Evolutionary conservation across 2,888 invertebrate genomes (phyloP), one percentile per base, ranked within the genome.

Genomic region (Onthophagus sagittarius): DNA sequence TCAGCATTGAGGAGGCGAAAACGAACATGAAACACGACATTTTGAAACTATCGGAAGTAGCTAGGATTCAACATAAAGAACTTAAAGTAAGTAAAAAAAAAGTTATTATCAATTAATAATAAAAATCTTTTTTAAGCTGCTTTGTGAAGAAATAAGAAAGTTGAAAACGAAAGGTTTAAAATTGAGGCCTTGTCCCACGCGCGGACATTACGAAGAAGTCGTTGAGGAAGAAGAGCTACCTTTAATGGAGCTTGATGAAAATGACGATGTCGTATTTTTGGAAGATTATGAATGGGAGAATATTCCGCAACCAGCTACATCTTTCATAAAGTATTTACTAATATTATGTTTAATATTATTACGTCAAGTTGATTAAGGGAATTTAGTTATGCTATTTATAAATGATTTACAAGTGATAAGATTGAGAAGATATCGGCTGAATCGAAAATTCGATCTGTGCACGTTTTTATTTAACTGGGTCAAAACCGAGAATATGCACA

Each of bases 61-160:
- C 86, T 9, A 80, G 82, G 69, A 81, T 81, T 71, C 87, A 88
- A 80, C 77, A 80, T 62, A 77, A 78, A 32, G 85, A 87, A 72
- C 83, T 86, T n/a, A 79, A 81, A 71, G 82, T 82, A 73, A 75
- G 67, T 63, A 63, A 11, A 63, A 15, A 11, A 15, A n/a, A n/a
- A n/a, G n/a, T n/a, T n/a, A 15, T 63, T 63, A n/a, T 63, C 1
- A 7, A 3, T 2, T 5, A 63, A n/a, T 2, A 63, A 63, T 7
- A 15, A 0, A 15, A 39, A 63, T 15, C 4, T 15, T 39, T 5
- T 75, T 63, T 62, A 70, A 15, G 7, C 1, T 62, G 11, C 32
- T 14, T 74, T 77, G 76, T 71, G 74, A 77, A 6, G 80, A 80
- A 79, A 84, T 84, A 63, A 82, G 80, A 77, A 78, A 79, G 73